A percentile compares a stretch with the other conserved stretches of the same genome.
phyloP scores from a whole-genome alignment of 2,797 vertebrate genomes.

The Pygocentrus nattereri region DNA sequence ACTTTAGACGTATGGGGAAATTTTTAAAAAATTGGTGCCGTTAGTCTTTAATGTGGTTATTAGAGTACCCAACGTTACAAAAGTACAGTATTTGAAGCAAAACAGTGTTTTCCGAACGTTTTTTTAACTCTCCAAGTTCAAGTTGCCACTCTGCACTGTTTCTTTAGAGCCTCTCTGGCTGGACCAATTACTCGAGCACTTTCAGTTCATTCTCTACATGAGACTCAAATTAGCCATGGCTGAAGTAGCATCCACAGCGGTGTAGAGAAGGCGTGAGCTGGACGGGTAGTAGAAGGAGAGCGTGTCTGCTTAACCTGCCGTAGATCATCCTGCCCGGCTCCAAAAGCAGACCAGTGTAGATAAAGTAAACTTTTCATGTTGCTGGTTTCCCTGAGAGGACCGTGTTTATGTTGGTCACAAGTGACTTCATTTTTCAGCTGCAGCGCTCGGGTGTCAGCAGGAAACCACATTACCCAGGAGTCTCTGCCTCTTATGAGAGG shows the following conservation, averaged over 20 bases:
- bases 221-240: constrained; percentile 29
- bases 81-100: too few species aligned
- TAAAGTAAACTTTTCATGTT: constrained; percentile 55
- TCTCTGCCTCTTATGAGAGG: constrained; percentile 46
- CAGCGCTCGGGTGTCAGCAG: constrained; percentile 55
- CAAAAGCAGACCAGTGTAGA: constrained; percentile 48
- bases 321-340: constrained; percentile 36
- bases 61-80: too few species aligned
- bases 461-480: constrained; percentile 61
- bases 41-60: too few species aligned
- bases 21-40: too few species aligned
- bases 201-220: constrained; percentile 28
- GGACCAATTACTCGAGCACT: constrained; percentile 16
- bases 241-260: constrained; percentile 26
- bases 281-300: neutral
- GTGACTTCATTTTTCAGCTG: constrained; percentile 53
- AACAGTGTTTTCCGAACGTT: too few species aligned
- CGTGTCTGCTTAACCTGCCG: constrained; percentile 16
- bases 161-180: neutral
- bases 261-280: neutral
- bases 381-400: constrained; percentile 45
- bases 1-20: too few species aligned
- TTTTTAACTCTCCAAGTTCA: too few species aligned
- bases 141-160: neutral
- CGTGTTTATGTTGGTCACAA: constrained; percentile 57